Base-by-base conservation (phyloP, 2,113 vertebrate species). In the Amia ocellicauda region DNA sequence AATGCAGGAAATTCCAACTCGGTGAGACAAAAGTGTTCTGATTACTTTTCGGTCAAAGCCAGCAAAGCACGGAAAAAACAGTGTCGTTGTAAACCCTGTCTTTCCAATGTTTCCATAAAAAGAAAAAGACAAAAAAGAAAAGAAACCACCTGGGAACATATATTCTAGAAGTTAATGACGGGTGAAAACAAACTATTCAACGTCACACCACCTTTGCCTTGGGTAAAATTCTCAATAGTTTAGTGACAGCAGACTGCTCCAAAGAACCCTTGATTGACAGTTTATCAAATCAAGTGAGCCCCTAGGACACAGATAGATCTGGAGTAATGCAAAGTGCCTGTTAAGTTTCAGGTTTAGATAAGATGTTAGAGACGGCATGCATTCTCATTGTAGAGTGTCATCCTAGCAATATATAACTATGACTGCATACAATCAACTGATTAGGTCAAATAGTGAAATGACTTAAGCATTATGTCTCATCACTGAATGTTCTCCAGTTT, bases 1-100 rank as follows among this genome's bases (percentile, higher is more conserved):
- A 66, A 69, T 72, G 73, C 78, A 84, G 78, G 80, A 88, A 87
- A 85, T 86, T 83, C 75, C 79, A 85, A 60, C 53, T 80, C 62
- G 58, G 60, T 66, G 65, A 69, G 70, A 69, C 62, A 50, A 72
- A 80, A 3, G 41, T 53, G n/a, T 65, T 66, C 69, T 73, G 68
- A 64, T 54, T 74, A 58, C 67, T 74, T 27, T 62, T 60, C 50
- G 4, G 10, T 17, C n/a, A 52, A 56, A n/a, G 42, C 24, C 42
- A 41, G 11, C 47, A 7, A 47, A 19, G 16, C 20, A 60, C 19
- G 47, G 29, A 13, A 19, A 20, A 45, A 43, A 31, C 40, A 57
- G 27, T 8, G 10, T 17, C 57, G 13, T 26, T 20, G 20, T 13
- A 50, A 22, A 16, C 17, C 28, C n/a, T 7, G 45, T 14, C 41